A percentile compares a stretch with the other conserved stretches of the same genome.
Evolutionary conservation across 2,888 invertebrate species (phyloP).

Genomic region (Fissipunctia ypsillon): DNA sequence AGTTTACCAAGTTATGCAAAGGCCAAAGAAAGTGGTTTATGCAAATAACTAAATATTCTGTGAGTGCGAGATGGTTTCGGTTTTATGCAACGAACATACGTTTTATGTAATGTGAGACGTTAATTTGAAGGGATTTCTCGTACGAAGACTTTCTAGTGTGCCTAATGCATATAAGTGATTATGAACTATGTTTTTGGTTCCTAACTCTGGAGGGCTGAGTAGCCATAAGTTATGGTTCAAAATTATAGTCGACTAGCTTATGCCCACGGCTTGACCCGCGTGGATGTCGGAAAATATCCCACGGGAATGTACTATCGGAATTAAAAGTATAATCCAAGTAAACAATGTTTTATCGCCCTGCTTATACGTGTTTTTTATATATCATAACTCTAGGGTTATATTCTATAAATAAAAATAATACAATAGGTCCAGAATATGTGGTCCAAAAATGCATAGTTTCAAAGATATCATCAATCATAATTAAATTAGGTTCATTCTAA

Average conservation of each 20-base stretch:
- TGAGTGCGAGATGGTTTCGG: conserved; percentile 55
- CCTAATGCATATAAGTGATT: neutral
- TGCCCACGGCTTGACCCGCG: too few relatives aligned
- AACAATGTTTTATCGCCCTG: too few relatives aligned
- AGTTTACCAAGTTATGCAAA: conserved; percentile 66
- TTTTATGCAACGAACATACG: conserved; percentile 49
- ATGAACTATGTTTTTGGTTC: neutral
- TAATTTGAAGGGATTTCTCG: conserved; percentile 33
- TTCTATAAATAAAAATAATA: too few relatives aligned
- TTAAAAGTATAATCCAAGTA: too few relatives aligned
- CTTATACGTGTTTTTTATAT: too few relatives aligned
- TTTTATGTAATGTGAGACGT: conserved; percentile 58
- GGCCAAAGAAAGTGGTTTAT: conserved; percentile 71
- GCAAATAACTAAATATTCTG: conserved; percentile 62
- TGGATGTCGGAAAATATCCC: too few relatives aligned
- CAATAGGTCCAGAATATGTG: too few relatives aligned
- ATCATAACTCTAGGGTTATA: too few relatives aligned
- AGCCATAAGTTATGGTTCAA: neutral
- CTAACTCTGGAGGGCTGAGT: neutral
- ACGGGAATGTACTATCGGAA: too few relatives aligned
- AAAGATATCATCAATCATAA: too few relatives aligned
- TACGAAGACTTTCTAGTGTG: conserved; percentile 56
- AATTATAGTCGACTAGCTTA: neutral
- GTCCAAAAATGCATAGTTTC: too few relatives aligned
- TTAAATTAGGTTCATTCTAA: too few relatives aligned